phyloP scores from a whole-genome alignment of 2,888 invertebrate species.

The Drosophila demipolita region DNA sequence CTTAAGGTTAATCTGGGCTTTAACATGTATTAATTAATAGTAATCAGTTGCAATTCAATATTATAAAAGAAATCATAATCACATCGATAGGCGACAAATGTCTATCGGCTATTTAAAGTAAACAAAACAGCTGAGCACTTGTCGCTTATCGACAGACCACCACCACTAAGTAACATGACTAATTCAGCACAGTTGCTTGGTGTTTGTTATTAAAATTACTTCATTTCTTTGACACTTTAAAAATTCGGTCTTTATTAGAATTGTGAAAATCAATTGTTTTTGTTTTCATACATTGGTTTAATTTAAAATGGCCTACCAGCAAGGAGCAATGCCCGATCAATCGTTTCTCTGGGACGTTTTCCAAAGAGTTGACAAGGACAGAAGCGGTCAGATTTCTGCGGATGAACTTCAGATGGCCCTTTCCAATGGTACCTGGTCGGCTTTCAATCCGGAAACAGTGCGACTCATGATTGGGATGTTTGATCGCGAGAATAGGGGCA shows the following conservation, averaged over 20 bases:
- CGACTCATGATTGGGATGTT: slow-evolving; percentile 93
- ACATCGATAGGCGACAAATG: background rate
- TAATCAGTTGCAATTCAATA: background rate
- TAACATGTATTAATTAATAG: background rate
- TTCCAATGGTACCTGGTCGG: slow-evolving; percentile 98
- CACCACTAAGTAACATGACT: slow-evolving; percentile 4
- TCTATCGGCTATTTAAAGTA: slow-evolving; percentile 2
- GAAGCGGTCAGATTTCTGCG: slow-evolving; percentile 94
- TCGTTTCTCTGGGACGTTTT: slow-evolving; percentile 11
- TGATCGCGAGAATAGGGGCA: slow-evolving; percentile 95
- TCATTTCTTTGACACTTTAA: background rate
- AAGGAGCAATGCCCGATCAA: slow-evolving; percentile 71
- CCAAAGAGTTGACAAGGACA: slow-evolving; percentile 91
- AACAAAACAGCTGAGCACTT: slow-evolving; percentile 27
- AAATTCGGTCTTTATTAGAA: background rate
- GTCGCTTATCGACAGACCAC: slow-evolving; percentile 31
- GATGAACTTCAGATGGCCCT: slow-evolving; percentile 96
- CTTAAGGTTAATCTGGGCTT: background rate
- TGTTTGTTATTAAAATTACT: slow-evolving; percentile 1
- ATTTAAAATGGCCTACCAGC: slow-evolving; percentile 85
- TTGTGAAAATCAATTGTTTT: background rate
- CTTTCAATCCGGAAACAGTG: slow-evolving; percentile 99
- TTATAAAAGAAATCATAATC: background rate
- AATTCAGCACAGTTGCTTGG: background rate
- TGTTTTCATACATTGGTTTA: background rate